Conservation (phyloP, 1,140 invertebrate species). For the Ericerus pela region DNA sequence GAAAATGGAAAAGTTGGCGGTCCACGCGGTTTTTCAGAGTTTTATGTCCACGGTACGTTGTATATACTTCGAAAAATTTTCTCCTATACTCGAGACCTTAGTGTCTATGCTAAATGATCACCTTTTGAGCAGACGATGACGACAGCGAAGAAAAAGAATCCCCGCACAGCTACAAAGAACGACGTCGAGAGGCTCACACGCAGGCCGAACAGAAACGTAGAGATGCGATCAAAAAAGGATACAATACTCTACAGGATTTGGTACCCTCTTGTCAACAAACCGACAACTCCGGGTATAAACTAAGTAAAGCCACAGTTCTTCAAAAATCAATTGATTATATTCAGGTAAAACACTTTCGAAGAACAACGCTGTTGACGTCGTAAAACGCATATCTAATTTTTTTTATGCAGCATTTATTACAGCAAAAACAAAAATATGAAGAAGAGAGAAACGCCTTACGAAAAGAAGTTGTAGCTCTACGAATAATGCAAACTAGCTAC, state of each 20-base stretch:
- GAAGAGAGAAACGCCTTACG: constrained; percentile 79
- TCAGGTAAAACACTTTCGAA: constrained; percentile 29
- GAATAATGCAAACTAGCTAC: constrained; percentile 87
- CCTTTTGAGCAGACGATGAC: constrained; percentile 56
- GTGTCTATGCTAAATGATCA: too few species aligned
- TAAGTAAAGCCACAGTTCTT: constrained; percentile 88
- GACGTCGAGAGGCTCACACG: constrained; percentile 85
- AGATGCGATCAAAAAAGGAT: constrained; percentile 93
- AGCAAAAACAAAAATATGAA: constrained; percentile 85
- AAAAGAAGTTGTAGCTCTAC: constrained; percentile 85
- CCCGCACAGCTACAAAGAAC: constrained; percentile 78
- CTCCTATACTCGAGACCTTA: too few species aligned
- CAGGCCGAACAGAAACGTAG: constrained; percentile 93
- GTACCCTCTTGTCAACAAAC: constrained; percentile 85
- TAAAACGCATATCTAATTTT: not conserved
- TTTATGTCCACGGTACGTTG: too few species aligned
- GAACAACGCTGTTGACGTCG: not conserved
- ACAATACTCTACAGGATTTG: constrained; percentile 76
- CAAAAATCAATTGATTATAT: constrained; percentile 86
- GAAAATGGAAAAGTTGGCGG: too few species aligned
- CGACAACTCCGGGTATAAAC: constrained; percentile 73
- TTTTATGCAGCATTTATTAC: constrained; percentile 59
- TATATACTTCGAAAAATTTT: too few species aligned
- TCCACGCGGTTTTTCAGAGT: too few species aligned
- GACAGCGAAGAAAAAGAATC: constrained; percentile 68